Evolutionary conservation across 2,888 invertebrate genomes (phyloP), one percentile per base, ranked within the genome.

Genomic region (Rotaria magnacalcarata): DNA sequence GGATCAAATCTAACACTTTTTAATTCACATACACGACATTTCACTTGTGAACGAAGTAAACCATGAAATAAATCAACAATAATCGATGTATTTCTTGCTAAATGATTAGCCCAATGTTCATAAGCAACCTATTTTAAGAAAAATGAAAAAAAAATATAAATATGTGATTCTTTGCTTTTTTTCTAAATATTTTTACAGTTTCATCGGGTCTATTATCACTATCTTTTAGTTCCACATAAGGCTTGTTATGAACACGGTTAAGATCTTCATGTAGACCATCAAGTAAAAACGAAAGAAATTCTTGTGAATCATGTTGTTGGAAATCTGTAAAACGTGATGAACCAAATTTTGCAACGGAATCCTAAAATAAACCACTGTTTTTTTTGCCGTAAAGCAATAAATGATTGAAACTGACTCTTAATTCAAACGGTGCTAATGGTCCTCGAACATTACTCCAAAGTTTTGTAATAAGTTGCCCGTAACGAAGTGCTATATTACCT

Each of bases 381-480:
- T 10, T 47, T 27, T 16, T 27, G 10, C 19, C n/a, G 80, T 24
- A 11, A 14, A 8, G 54, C 58, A 21, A 41, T 52, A 75, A 87
- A 27, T 86, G 19, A 60, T 86, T 86, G 74, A 74, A 24, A 47
- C 89, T 89, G 89, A 93, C 93, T 90, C 93, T 90, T 88, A 96
- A 93, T 91, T 95, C 95, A 87, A 96, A 92, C 27, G 96, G 96
- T 21, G 96, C 96, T 88, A 96, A 94, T 50, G 95, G 95, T 87
- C 95, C 93, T 41, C 94, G 94, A 10, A 94, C 93, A 34, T 95
- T 94, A 88, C 94, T 94, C 96, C 96, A 96, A 88, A 95, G 91
- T 89, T 94, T 93, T 87, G 93, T 92, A 88, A 94, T 93, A 74
- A 94, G 91, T 88, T 94, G 93, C 3, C 94, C 95, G 90, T 94